Evolutionary conservation across 2,113 vertebrate genomes (phyloP).

Genomic region (Ailuropoda melanoleuca): DNA sequence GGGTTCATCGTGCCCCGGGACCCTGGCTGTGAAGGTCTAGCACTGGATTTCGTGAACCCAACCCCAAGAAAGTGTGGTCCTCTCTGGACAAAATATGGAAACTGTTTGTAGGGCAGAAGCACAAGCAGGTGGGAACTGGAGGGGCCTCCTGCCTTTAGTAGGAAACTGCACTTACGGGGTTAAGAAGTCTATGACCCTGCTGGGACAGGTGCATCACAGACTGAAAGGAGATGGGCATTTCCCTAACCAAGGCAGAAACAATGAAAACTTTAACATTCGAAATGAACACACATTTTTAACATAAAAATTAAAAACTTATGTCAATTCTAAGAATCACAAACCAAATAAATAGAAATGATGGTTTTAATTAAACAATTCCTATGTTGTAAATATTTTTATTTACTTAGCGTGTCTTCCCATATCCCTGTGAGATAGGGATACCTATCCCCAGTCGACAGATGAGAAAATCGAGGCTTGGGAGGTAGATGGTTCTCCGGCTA

Average conservation of each 20-base stretch:
- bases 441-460: not conserved
- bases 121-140: not conserved
- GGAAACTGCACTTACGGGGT: not conserved
- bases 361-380: not conserved
- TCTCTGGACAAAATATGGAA: not conserved
- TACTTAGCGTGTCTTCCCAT: not conserved
- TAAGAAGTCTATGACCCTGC: not conserved
- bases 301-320: not conserved
- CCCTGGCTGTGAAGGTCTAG: not conserved
- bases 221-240: not conserved
- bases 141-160: rapidly evolving
- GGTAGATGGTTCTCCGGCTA: rapidly evolving
- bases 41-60: not conserved
- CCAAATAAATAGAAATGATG: not conserved
- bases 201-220: no score
- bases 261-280: not conserved
- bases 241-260: not conserved
- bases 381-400: not conserved
- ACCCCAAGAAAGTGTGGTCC: no score
- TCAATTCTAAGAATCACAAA: not conserved
- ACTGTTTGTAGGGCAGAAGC: not conserved
- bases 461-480: not conserved
- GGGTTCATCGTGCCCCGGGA: rapidly evolving
- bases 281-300: not conserved
- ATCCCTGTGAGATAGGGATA: not conserved